phyloP scores from a whole-genome alignment of 2,113 vertebrate species.

The Hyperoodon ampullatus region DNA sequence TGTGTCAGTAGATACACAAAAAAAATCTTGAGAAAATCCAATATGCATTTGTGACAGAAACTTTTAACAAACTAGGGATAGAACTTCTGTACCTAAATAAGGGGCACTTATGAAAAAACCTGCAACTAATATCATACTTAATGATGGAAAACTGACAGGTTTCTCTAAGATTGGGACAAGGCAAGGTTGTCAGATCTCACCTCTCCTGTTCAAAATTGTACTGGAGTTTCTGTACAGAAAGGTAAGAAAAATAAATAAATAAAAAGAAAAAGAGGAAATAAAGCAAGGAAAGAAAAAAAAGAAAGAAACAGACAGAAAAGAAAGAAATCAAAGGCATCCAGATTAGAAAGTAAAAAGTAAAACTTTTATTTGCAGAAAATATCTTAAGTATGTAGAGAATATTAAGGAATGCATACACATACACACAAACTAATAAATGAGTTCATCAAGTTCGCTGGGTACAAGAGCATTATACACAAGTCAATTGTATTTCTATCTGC shows the following conservation, averaged over 20 bases:
- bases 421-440: neutral
- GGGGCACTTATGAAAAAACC: neutral
- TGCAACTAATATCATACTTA: neutral
- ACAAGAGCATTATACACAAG: neutral
- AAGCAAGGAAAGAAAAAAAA: neutral
- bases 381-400: neutral
- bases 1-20: neutral
- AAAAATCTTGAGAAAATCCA: neutral
- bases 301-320: neutral
- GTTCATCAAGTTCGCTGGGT: neutral
- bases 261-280: neutral
- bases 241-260: neutral
- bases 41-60: neutral
- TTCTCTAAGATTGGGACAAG: neutral
- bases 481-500: neutral
- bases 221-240: neutral
- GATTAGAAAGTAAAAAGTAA: neutral
- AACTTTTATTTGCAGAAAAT: neutral
- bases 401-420: neutral
- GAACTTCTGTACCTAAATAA: neutral
- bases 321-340: neutral
- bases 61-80: neutral
- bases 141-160: neutral
- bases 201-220: neutral
- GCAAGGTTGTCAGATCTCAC: neutral